These are phyloP conservation scores for Stichopus chloronotus DNA, from an alignment of 35 echinoderm and acorn worm genomes.

Conservation along the genomic window DNA sequence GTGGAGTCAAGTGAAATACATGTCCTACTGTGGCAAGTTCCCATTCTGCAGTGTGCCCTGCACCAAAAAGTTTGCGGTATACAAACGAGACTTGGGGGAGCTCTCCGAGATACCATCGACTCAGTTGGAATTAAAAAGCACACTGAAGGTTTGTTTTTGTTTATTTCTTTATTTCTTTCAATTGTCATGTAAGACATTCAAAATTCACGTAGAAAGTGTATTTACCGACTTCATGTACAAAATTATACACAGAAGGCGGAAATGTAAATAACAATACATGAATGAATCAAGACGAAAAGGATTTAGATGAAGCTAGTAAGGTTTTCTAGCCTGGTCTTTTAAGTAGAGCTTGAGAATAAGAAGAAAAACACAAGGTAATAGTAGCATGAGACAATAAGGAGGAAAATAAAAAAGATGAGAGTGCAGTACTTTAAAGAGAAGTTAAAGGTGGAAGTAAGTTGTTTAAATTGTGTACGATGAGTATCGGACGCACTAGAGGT, in stretches of 20 bases:
- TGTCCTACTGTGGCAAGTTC: conserved; percentile 93
- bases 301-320: too few relatives aligned
- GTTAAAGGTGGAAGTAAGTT: too few relatives aligned
- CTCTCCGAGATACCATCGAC: conserved; percentile 74
- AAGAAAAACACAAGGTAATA: too few relatives aligned
- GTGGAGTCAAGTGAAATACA: conserved; percentile 85
- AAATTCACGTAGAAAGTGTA: neutral
- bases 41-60: conserved; percentile 95
- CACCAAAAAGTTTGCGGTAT: conserved; percentile 96
- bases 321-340: too few relatives aligned
- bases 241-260: neutral
- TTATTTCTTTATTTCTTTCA: neutral
- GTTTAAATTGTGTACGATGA: too few relatives aligned
- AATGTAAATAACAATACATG: too few relatives aligned
- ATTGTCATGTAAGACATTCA: neutral
- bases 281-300: too few relatives aligned
- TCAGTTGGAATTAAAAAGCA: conserved; percentile 53
- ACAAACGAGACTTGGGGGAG: conserved; percentile 84
- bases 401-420: too few relatives aligned
- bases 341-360: too few relatives aligned
- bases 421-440: too few relatives aligned
- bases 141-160: conserved; percentile 58
- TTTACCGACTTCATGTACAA: neutral
- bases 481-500: too few relatives aligned
- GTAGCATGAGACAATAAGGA: too few relatives aligned